Percentiles rank a stretch among this genome's conserved stretches.
Conservation (phyloP, 2,797 vertebrate genomes). For the Pseudochirops corinnae region DNA sequence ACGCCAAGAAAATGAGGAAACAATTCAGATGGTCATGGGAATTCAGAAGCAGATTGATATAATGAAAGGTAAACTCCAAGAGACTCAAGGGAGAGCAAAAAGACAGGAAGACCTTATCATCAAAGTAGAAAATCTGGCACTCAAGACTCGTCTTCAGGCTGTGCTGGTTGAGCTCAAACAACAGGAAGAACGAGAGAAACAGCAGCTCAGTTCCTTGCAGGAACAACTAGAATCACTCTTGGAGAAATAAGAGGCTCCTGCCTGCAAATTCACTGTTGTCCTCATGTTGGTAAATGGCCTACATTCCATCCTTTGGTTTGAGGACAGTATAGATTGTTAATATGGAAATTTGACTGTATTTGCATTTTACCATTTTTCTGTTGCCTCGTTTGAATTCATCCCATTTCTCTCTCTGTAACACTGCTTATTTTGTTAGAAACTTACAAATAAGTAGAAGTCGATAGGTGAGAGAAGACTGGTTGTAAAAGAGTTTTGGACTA, state of each 20-base stretch:
- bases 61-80: slow-evolving; percentile 94
- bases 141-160: slow-evolving; percentile 97
- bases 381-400: slow-evolving; percentile 3
- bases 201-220: slow-evolving; percentile 90
- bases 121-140: slow-evolving; percentile 98
- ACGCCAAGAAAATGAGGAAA: slow-evolving; percentile 91
- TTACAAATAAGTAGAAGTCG: slow-evolving; percentile 51
- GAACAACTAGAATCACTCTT: slow-evolving; percentile 88
- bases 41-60: slow-evolving; percentile 96
- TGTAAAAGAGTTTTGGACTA: slow-evolving; percentile 35
- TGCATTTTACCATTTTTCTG: background rate
- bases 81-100: slow-evolving; percentile 95
- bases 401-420: slow-evolving; percentile 32
- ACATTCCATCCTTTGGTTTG: slow-evolving; percentile 38
- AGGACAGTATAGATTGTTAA: background rate
- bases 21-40: slow-evolving; percentile 96
- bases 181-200: slow-evolving; percentile 96
- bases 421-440: slow-evolving; percentile 22
- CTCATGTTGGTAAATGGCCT: slow-evolving; percentile 17
- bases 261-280: slow-evolving; percentile 38
- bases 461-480: slow-evolving; percentile 25
- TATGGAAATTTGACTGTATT: slow-evolving; percentile 16
- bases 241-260: slow-evolving; percentile 84
- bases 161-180: slow-evolving; percentile 96
- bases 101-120: slow-evolving; percentile 98